Evolutionary conservation across 30 jellyfish, hydroid and myxozoan species (phyloP), one percentile per base, ranked within the genome.

Genomic region (Cassiopea andromeda): DNA sequence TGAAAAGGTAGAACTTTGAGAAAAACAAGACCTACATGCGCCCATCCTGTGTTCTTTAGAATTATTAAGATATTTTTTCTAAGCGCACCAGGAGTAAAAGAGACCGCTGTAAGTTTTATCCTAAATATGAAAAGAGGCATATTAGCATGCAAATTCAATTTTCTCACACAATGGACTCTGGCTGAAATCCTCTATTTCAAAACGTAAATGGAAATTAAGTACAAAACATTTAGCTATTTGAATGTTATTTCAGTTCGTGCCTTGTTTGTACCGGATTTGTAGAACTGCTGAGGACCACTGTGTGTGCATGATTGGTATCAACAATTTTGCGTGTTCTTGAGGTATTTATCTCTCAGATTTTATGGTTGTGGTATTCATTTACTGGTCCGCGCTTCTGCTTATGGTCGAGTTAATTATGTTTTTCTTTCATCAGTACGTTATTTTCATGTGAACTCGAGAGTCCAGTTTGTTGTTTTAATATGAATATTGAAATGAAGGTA

Each of bases 141-240:
- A 85, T 54, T 73, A 67, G 81, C 87, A 73, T 73, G 84, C 77
- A 85, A 85, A 85, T 85, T 85, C 75, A 85, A 85, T 85, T 85
- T 85, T 17, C 46, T 27, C 14, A 14, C 71, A 85, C 93, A 85
- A 85, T 54, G 38, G 81, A 46, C 67, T 67, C 84, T 47, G 54
- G 81, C 93, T 75, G 43, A 61, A 54, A 16, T 60, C 87, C 68
- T 69, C 93, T 78, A 78, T 75, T 59, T 71, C 17, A 54, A 76
- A 75, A 60, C 54, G 73, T 74, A 85, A 85, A 85, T 85, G 87
- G 93, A 85, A 73, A 85, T 85, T 85, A 85, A 85, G 79, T 73
- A 75, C 87, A 85, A 75, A 85, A 50, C 54, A 3, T 73, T 44
- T 69, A 46, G 79, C 27, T 70, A 70, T 17, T 70, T 70, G 18